Evolutionary conservation across 2,888 invertebrate species (phyloP).

Genomic region (Baronia brevicornis): DNA sequence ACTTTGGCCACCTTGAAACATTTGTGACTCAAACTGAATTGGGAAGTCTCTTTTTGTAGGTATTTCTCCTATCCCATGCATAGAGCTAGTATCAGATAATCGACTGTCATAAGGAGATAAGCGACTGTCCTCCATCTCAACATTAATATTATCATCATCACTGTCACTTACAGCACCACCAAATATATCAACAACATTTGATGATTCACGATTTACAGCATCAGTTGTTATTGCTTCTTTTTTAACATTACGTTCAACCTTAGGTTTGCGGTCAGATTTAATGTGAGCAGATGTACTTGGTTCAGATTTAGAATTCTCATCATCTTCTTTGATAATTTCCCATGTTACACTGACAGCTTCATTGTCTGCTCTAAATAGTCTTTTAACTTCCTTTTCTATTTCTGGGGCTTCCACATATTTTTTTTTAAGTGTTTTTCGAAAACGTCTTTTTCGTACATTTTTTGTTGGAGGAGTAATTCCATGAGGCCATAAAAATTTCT

Average conservation of each 20-base stretch:
- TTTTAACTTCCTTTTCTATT: conserved; percentile 97
- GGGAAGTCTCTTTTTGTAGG: conserved; percentile 35
- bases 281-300: conserved; percentile 21
- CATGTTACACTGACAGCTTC: conserved; percentile 92
- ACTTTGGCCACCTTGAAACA: conserved; percentile 33
- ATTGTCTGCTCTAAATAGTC: conserved; percentile 91
- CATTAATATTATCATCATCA: conserved; percentile 86
- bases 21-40: conserved; percentile 53
- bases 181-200: conserved; percentile 84
- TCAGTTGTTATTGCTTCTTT: conserved; percentile 21
- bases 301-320: conserved; percentile 74
- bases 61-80: conserved; percentile 40
- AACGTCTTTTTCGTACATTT: conserved; percentile 93
- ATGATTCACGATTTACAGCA: conserved; percentile 36
- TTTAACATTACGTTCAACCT: conserved; percentile 32
- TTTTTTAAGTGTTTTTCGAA: conserved; percentile 95
- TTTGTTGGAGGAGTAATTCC: conserved; percentile 97
- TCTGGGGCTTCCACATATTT: conserved; percentile 98
- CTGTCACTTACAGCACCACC: conserved; percentile 95
- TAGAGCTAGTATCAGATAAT: conserved; percentile 76
- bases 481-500: conserved; percentile 95
- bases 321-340: conserved; percentile 93
- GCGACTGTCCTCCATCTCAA: conserved; percentile 87
- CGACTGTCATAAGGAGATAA: conserved; percentile 84
- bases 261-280: conserved; percentile 51